A percentile compares a stretch with the other conserved stretches of the same genome.
These are phyloP conservation scores for Tragelaphus oryx DNA, from an alignment of 2,797 vertebrate species.

Conservation along the genomic window DNA sequence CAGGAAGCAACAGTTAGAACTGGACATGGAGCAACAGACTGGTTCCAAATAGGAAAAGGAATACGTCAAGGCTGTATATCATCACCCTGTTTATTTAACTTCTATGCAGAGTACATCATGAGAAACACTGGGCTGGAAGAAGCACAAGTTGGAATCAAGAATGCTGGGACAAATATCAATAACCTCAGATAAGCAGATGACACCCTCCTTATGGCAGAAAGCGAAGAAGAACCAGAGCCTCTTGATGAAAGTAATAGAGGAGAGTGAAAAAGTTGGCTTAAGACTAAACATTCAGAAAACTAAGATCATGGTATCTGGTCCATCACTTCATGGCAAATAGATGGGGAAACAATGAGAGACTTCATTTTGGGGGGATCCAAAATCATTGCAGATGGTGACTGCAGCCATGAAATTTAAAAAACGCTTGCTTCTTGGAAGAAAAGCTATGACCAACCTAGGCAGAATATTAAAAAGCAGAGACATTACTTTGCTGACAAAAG, in stretches of 20 bases:
- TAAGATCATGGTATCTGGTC: not conserved
- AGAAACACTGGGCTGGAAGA: not conserved
- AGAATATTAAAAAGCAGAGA: not conserved
- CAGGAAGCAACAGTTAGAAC: no score
- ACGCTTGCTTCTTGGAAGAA: not conserved
- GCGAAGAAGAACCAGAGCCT: not conserved
- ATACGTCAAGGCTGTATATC: not conserved
- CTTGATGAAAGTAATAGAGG: not conserved
- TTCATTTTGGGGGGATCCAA: not conserved
- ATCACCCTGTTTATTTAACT: not conserved
- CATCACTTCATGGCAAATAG: not conserved
- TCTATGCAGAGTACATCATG: not conserved
- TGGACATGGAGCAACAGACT: no score
- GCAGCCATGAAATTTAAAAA: not conserved
- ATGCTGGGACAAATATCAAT: not conserved
- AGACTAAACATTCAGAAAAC: not conserved
- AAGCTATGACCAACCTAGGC: not conserved
- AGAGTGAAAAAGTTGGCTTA: not conserved
- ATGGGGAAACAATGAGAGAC: not conserved
- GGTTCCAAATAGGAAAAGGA: no score
- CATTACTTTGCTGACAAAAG: not conserved
- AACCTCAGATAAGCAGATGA: not conserved
- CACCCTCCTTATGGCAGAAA: not conserved
- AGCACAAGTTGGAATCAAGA: not conserved
- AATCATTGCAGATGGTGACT: not conserved